Evolutionary conservation across 1,140 invertebrate genomes (phyloP).

Genomic region (Penaeus indicus): DNA sequence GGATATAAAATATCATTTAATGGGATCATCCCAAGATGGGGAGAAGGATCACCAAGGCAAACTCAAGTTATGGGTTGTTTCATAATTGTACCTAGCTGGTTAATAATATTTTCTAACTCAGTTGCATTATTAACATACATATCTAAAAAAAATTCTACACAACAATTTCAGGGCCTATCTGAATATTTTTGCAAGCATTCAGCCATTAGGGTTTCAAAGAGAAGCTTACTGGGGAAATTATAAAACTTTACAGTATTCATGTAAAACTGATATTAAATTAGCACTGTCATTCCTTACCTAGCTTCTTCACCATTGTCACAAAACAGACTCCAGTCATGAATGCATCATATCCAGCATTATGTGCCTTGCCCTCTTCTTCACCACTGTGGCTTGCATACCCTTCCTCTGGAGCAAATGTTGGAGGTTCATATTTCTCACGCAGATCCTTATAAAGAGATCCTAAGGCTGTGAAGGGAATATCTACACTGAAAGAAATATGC

Average conservation of each 20-base stretch:
- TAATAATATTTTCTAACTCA: too few species aligned
- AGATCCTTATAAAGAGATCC: conserved; percentile 44
- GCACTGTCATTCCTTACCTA: conserved; percentile 55
- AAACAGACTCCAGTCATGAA: conserved; percentile 65
- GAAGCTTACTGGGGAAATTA: background rate
- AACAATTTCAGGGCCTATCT: too few species aligned
- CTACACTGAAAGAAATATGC: conserved; percentile 48
- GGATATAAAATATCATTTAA: too few species aligned
- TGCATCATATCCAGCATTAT: conserved; percentile 64
- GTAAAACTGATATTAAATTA: background rate
- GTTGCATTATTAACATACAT: background rate
- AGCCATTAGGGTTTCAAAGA: background rate
- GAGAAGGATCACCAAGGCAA: too few species aligned
- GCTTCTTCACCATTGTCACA: conserved; percentile 57
- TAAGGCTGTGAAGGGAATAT: conserved; percentile 57
- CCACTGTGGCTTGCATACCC: conserved; percentile 37
- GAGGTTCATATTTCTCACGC: conserved; percentile 43
- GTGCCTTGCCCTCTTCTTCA: conserved; percentile 29
- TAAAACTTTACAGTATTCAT: background rate
- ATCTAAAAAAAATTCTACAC: background rate
- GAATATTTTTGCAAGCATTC: too few species aligned
- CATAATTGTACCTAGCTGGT: too few species aligned
- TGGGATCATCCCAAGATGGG: too few species aligned
- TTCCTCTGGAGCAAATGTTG: conserved; percentile 26
- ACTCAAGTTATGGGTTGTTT: too few species aligned